Conservation (phyloP, 2,797 vertebrate genomes). For the Peromyscus eremicus region DNA sequence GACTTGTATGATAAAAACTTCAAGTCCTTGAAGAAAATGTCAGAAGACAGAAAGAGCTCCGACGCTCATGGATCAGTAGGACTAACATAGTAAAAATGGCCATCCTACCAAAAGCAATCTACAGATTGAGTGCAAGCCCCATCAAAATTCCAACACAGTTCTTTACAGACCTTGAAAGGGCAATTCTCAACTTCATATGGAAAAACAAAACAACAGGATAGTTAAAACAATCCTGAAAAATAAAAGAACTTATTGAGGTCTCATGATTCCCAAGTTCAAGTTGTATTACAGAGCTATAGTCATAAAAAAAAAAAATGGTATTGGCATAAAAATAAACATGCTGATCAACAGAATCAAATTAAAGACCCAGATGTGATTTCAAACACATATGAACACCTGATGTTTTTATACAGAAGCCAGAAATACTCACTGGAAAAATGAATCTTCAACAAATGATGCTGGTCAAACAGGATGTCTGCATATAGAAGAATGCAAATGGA, state of each 20-base stretch:
- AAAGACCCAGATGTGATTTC: not conserved
- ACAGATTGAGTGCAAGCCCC: not conserved
- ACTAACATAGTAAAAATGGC: not conserved
- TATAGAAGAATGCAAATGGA: not conserved
- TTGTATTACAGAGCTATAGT: not conserved
- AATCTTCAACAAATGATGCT: not conserved
- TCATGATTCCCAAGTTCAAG: not conserved
- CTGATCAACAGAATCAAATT: not conserved
- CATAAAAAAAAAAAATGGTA: not conserved
- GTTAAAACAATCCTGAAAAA: not conserved
- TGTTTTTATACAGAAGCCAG: not conserved
- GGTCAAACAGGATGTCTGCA: not conserved
- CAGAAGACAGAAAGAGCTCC: not conserved
- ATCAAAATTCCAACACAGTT: not conserved
- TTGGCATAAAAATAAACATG: not conserved
- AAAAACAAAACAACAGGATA: not conserved
- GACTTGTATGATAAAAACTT: not conserved
- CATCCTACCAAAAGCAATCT: not conserved
- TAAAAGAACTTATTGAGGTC: not conserved
- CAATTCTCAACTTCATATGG: not conserved
- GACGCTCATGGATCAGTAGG: not conserved
- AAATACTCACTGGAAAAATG: not conserved
- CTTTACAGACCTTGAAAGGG: not conserved
- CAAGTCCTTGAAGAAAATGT: not conserved
- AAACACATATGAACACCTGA: not conserved